Evolutionary conservation across 2,888 invertebrate genomes (phyloP), one percentile per base, ranked within the genome.

Genomic region (Luffia ferchaultella): DNA sequence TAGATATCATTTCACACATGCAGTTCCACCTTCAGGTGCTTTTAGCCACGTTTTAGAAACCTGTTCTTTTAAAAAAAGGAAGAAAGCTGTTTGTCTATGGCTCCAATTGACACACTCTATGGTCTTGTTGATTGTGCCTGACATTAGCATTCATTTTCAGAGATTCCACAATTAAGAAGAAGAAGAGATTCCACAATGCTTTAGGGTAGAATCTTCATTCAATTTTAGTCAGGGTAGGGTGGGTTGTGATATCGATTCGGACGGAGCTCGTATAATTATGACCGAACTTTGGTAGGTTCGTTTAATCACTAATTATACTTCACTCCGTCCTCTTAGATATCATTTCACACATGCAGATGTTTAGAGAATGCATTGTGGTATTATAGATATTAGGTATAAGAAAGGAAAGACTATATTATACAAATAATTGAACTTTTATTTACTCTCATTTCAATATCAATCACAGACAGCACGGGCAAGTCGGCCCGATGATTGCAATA

Each of bases 261-360:
- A 30, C 30, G 30, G 12, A 3, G 30, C 30, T 30, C 30, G 12
- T 12, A 30, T 30, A 30, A 30, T 30, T 30, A 30, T 30, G 5
- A 30, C 12, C 30, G 12, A 30, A 30, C 30, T 30, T 30, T 12
- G 12, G n/a, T n/a, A n/a, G n/a, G n/a, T n/a, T n/a, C 30, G 30
- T 30, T n/a, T n/a, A n/a, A 12, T 30, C 12, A 30, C 3, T 30
- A 30, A 30, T 30, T 30, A 30, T 30, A 12, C 12, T 30, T 30
- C 12, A 30, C 30, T 7, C 12, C 30, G 30, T 30, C 30, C 30
- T 30, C 12, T 12, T 3, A 30, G 30, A 30, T 30, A 3, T 7
- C 30, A 45, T 49, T 19, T n/a, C n/a, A n/a, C n/a, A 49, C 49
- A 20, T 20, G 20, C 18, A 40, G 48, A 48, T 48, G 48, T 48